phyloP scores from a whole-genome alignment of 2,888 invertebrate genomes.

The Rhimphoctona megacephalus region DNA sequence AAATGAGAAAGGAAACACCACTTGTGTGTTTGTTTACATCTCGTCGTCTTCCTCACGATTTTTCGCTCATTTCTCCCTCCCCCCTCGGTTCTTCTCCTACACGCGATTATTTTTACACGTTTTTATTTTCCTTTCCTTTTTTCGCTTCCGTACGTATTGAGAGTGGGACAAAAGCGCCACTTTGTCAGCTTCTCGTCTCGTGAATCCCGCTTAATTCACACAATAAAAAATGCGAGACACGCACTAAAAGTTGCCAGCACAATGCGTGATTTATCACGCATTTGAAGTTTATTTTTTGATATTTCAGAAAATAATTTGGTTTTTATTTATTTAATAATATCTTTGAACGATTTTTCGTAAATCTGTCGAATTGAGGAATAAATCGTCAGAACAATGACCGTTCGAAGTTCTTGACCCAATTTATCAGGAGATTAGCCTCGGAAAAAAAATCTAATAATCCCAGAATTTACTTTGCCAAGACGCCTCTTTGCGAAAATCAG shows the following conservation, averaged over 20 bases:
- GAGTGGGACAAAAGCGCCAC: not conserved
- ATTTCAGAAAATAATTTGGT: not conserved
- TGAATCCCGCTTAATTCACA: not conserved
- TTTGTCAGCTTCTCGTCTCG: constrained; percentile 30
- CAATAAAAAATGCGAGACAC: not conserved
- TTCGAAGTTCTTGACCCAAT: too few species aligned
- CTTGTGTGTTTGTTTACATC: not conserved
- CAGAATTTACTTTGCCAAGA: too few species aligned
- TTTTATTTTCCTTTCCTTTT: not conserved
- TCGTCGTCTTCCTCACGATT: not conserved
- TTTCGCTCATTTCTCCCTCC: not conserved
- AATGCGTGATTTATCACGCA: not conserved
- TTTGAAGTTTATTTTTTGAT: not conserved
- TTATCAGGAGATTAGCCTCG: too few species aligned
- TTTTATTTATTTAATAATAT: too few species aligned
- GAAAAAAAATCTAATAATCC: too few species aligned
- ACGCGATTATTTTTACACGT: not conserved
- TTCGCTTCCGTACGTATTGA: not conserved
- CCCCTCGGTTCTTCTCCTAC: not conserved
- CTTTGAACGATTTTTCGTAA: too few species aligned
- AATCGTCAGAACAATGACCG: too few species aligned
- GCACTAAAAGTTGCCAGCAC: not conserved
- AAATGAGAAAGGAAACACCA: not conserved
- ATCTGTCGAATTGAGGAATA: too few species aligned
- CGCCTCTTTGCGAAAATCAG: too few species aligned